Evolutionary conservation across 2,888 invertebrate genomes (phyloP).

Genomic region (Auanema freiburgensis): DNA sequence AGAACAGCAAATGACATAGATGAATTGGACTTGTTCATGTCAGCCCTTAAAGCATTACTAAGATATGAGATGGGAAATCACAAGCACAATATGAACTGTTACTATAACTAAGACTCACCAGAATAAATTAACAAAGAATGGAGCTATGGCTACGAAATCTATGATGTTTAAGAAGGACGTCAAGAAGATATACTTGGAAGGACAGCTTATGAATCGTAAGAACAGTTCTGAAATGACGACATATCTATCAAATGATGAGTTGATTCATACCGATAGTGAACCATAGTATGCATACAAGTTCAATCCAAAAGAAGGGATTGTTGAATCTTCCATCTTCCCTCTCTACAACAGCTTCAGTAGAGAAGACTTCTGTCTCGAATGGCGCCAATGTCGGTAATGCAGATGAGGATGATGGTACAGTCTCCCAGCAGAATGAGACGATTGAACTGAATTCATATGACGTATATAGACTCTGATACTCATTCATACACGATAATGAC

Average conservation of each 20-base stretch:
- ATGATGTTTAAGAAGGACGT: conserved; percentile 68
- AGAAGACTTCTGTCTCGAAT: not conserved
- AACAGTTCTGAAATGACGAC: conserved; percentile 64
- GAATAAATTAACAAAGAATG: conserved; percentile 68
- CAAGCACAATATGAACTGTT: no score
- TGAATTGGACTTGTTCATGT: conserved; percentile 65
- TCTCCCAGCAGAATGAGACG: conserved; percentile 68
- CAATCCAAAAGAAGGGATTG: conserved; percentile 67
- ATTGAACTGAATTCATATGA: conserved; percentile 62
- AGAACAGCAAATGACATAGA: conserved; percentile 68
- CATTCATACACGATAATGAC: conserved; percentile 65
- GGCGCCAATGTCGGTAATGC: not conserved
- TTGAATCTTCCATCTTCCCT: conserved; percentile 20
- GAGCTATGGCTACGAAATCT: conserved; percentile 68
- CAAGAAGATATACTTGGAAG: conserved; percentile 66
- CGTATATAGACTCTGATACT: not conserved
- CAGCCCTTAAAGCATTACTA: conserved; percentile 26
- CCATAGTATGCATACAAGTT: conserved; percentile 68
- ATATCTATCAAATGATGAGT: not conserved
- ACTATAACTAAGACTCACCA: conserved; percentile 46
- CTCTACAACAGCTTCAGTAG: conserved; percentile 11
- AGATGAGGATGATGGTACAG: conserved; percentile 65
- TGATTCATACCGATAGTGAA: conserved; percentile 65
- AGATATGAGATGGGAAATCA: not conserved
- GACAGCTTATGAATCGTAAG: conserved; percentile 67